A percentile compares a stretch with the other conserved stretches of the same genome.
Conservation (phyloP, 2,113 vertebrate species). For the Nothobranchius kuhntae region DNA sequence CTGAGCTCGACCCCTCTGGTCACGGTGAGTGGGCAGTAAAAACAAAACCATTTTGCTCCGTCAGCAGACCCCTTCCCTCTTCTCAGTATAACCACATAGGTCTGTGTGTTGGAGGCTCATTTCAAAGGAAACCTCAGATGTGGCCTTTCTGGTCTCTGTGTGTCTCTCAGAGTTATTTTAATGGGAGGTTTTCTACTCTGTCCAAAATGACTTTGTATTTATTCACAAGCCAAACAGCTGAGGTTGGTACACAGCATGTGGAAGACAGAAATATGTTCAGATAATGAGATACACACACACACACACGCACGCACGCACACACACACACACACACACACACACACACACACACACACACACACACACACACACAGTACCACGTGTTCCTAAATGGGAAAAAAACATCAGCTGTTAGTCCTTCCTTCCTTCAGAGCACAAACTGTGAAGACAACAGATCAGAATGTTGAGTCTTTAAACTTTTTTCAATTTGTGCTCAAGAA, state of each 20-base stretch:
- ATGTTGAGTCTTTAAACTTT: too few species aligned
- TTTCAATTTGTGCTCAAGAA: too few species aligned
- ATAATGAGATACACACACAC: constrained; percentile 1
- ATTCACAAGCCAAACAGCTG: constrained; percentile 5
- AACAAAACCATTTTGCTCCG: constrained; percentile 57
- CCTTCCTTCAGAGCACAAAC: constrained; percentile 3
- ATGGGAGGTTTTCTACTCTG: constrained; percentile 11
- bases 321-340: too few species aligned
- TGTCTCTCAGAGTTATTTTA: constrained; percentile 21
- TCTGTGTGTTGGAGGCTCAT: constrained; percentile 57
- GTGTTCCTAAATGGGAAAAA: constrained; percentile 50
- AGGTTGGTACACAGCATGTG: constrained; percentile 14
- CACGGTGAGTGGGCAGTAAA: constrained; percentile 57
- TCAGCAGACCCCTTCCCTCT: constrained; percentile 45
- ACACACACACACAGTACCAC: constrained; percentile 24
- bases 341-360: too few species aligned
- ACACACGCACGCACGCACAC: too few species aligned
- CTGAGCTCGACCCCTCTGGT: constrained; percentile 35
- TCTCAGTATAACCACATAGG: constrained; percentile 49
- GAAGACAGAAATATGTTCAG: constrained; percentile 24
- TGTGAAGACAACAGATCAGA: too few species aligned
- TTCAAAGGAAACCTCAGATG: constrained; percentile 70
- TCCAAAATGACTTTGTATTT: not conserved
- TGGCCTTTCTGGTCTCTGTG: constrained; percentile 61
- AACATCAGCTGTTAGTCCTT: constrained; percentile 52